phyloP scores from a whole-genome alignment of 2,113 vertebrate species.

The Ceyx melanurus region DNA sequence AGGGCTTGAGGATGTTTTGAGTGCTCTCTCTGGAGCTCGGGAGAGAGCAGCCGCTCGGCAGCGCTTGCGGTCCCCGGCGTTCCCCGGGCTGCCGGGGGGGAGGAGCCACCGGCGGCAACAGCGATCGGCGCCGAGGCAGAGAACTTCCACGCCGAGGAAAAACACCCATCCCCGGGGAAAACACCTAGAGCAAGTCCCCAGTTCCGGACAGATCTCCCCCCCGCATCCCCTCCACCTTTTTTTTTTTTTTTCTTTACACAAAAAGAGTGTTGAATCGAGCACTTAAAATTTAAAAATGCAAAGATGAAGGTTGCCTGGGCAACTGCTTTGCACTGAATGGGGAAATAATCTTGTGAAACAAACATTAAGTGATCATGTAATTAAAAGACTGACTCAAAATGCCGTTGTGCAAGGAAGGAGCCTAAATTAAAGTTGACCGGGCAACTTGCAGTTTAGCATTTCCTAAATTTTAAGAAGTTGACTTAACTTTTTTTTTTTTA shows the following conservation, averaged over 20 bases:
- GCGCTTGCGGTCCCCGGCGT: background rate
- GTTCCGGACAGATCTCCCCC: background rate
- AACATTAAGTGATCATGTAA: slow-evolving; percentile 69
- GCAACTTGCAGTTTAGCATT: background rate
- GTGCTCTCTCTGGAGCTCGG: background rate
- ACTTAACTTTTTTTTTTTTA: background rate
- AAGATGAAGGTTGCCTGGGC: slow-evolving; percentile 70
- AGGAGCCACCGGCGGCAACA: background rate
- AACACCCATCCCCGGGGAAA: background rate
- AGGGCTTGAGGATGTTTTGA: background rate
- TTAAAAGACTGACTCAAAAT: slow-evolving; percentile 67
- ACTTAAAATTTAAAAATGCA: slow-evolving; percentile 69
- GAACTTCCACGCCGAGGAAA: background rate
- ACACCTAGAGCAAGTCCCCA: background rate
- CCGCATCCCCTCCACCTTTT: too few species aligned
- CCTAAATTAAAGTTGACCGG: slow-evolving; percentile 42
- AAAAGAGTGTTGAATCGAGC: slow-evolving; percentile 24
- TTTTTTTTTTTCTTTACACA: background rate
- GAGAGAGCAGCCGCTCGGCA: background rate
- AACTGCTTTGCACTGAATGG: slow-evolving; percentile 67
- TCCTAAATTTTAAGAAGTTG: slow-evolving; percentile 12
- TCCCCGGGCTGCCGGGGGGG: background rate
- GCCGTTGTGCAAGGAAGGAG: slow-evolving; percentile 32
- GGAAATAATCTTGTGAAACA: slow-evolving; percentile 66
- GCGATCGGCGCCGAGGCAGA: background rate